phyloP scores from a whole-genome alignment of 2,113 vertebrate species.

The Columba livia region DNA sequence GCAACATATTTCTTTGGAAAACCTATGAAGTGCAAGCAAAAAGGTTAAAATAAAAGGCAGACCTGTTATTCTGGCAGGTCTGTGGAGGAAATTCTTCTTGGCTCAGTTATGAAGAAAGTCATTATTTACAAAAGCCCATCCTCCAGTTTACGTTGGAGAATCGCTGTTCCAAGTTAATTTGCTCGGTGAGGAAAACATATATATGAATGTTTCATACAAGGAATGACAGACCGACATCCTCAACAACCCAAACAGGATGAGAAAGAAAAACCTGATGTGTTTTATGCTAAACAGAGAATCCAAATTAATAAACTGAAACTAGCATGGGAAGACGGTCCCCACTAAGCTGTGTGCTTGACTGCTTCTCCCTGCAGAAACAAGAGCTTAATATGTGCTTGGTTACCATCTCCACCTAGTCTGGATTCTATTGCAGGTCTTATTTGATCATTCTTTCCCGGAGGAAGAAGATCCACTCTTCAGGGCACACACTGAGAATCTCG shows the following conservation, averaged over 20 bases:
- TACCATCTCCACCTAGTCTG: neutral
- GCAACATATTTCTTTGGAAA: conserved; percentile 22
- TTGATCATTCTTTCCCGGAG: neutral
- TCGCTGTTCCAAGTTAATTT: neutral
- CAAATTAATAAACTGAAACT: neutral
- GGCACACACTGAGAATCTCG: neutral
- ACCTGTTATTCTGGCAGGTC: conserved; percentile 19
- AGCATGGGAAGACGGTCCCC: neutral
- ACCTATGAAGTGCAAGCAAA: neutral
- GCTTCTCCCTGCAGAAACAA: neutral
- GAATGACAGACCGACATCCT: conserved; percentile 18
- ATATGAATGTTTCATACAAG: neutral
- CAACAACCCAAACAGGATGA: conserved; percentile 11
- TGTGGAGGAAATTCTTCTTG: conserved; percentile 42
- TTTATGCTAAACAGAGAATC: neutral
- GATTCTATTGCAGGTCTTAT: neutral
- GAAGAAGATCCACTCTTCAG: neutral
- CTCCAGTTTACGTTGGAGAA: conserved; percentile 17
- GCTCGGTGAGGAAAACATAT: neutral
- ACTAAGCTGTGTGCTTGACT: neutral
- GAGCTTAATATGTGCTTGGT: neutral
- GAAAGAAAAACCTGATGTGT: neutral
- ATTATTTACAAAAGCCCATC: conserved; percentile 18
- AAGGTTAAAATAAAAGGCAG: conserved; percentile 1
- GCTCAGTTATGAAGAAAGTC: neutral